Evolutionary conservation across 2,888 invertebrate genomes (phyloP).

Genomic region (Petrolisthes manimaculis): DNA sequence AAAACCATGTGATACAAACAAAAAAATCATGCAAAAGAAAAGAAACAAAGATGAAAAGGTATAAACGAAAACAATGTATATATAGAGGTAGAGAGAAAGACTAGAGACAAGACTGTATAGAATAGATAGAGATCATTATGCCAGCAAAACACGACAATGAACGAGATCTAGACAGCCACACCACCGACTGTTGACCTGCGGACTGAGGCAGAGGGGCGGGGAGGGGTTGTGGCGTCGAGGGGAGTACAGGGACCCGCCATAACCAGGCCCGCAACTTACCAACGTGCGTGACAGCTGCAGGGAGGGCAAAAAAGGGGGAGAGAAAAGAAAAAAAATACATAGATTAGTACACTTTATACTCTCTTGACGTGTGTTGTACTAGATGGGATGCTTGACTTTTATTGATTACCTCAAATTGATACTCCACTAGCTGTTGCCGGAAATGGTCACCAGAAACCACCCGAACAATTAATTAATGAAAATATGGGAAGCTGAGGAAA

Average conservation of each 20-base stretch:
- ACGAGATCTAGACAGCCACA: conserved; percentile 4
- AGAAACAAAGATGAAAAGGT: not conserved
- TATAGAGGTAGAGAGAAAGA: not conserved
- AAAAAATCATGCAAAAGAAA: too few relatives aligned
- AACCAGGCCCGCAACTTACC: conserved; percentile 64
- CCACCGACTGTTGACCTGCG: conserved; percentile 64
- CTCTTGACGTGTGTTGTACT: not conserved
- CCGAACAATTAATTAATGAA: too few relatives aligned
- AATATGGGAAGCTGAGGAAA: too few relatives aligned
- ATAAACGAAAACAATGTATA: not conserved
- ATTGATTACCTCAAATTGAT: not conserved
- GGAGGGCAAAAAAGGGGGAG: conserved; percentile 8
- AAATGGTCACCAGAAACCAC: not conserved
- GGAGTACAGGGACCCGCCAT: conserved; percentile 63
- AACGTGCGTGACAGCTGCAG: conserved; percentile 64
- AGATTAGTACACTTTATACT: not conserved
- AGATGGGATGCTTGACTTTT: not conserved
- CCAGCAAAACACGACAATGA: not conserved
- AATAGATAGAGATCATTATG: conserved; percentile 1
- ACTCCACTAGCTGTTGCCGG: too few relatives aligned
- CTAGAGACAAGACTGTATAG: conserved; percentile 20
- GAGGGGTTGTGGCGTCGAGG: conserved; percentile 64
- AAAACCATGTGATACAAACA: too few relatives aligned
- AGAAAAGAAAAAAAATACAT: not conserved
- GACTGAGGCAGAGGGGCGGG: conserved; percentile 66